Base-by-base conservation (phyloP, 2,888 invertebrate species). In the Oscheius sp. region DNA sequence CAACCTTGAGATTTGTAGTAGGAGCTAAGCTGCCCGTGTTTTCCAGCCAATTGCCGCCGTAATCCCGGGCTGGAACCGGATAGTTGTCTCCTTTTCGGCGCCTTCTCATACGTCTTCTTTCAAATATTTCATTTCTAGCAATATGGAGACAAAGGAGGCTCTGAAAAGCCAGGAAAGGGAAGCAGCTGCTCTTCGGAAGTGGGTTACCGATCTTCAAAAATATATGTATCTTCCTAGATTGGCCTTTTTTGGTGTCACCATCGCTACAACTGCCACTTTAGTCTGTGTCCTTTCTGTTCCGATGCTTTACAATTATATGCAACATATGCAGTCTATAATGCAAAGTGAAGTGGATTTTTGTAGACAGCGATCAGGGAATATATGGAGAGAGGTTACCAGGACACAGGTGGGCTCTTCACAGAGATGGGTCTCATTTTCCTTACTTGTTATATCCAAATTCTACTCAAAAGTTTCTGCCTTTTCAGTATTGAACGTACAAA, bases 251-350 rank as follows among this genome's bases (percentile, higher is more conserved):
- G 81, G 80, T 62, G 82, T 82, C 32, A 71, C 80, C 50, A 70
- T 81, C 41, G 75, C 77, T 47, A 81, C 81, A 45, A 69, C 80
- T 41, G 81, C 82, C 59, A 78, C 78, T 2, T 67, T 81, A 30
- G 75, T 78, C 41, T 80, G 80, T 74, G 78, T 80, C 36, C 63
- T 82, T 56, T 75, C 79, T 44, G 77, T 81, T 44, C 82, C 82
- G 65, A 80, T 82, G 80, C 68, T 82, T 62, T 82, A 82, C 78
- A 81, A 81, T 74, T 82, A 82, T 77, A 75, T 82, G 73, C 82
- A 82, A 74, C 80, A 81, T 69, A 80, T 82, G 74, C 82, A 82
- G 66, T 73, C 76, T 3, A 75, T 82, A 47, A 78, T 82, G 76
- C 79, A 80, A 30, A 26, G 44, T 47, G 81, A 82, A 71, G 75